Base-by-base conservation (phyloP, 2,113 vertebrate species). In the Atrichornis clamosus region DNA sequence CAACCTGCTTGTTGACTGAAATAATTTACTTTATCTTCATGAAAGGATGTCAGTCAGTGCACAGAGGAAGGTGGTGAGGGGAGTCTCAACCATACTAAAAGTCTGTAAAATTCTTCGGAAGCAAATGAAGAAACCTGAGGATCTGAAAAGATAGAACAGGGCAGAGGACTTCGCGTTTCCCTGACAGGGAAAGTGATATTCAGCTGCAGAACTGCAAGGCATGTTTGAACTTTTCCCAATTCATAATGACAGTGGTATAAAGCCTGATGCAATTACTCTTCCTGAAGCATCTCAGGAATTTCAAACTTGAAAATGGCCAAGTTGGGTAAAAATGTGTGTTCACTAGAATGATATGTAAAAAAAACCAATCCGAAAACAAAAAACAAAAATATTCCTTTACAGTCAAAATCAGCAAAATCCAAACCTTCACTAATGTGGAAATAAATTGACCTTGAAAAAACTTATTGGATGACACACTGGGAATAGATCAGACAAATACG, bases 371-470 rank as follows among this genome's bases (percentile, higher is more conserved):
- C 35, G n/a, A 53, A 64, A 13, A 41, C 3, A 6, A 21, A 14
- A 26, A 44, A 49, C 14, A 35, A 7, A 23, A 67, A 19, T 11
- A 4, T 22, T 12, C 8, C 14, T 83, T 90, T 84, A n/a, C 3
- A 74, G 37, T 58, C n/a, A 63, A 39, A 6, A 37, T 76, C 39
- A 74, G 22, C 42, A 82, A 92, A 96, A 93, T 8, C 1, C 2
- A 7, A 42, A 84, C 62, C 63, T 75, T 95, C 60, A 67, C 50
- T 87, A 72, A 73, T 46, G 73, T 10, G 47, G 32, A 79, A 83
- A 88, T n/a, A 92, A 81, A 95, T 55, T 84, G 65, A 79, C 44
- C 79, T 94, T 93, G 89, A 92, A 93, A 86, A 32, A 92, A 82
- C 4, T 30, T 79, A 47, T n/a, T 86, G 73, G 56, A 73, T 69